Percentiles rank a stretch among this genome's conserved stretches.
Evolutionary conservation across 2,888 invertebrate genomes (phyloP).

Genomic region (Petrophora chlorosata): DNA sequence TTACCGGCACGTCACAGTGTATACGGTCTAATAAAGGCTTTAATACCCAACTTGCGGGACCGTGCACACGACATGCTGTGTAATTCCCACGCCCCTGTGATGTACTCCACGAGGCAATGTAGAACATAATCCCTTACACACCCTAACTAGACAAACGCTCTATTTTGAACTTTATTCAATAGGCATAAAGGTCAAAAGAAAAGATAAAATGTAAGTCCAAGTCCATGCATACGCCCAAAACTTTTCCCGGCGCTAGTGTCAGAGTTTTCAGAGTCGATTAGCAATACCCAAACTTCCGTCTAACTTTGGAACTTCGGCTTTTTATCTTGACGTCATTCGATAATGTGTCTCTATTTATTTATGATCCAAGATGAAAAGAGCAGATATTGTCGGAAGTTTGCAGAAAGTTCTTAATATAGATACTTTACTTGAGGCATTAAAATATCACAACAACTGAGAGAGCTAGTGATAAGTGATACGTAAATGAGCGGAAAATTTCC

Average conservation of each 20-base stretch:
- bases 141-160: background rate
- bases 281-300: conserved; percentile 12
- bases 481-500: conserved; percentile 6
- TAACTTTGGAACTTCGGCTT: conserved; percentile 8
- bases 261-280: conserved; percentile 21
- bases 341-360: conserved; percentile 19
- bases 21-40: conserved; percentile 38
- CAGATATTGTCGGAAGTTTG: conserved; percentile 10
- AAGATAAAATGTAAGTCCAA: no score
- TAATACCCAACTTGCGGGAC: conserved; percentile 34
- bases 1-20: conserved; percentile 32
- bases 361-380: conserved; percentile 9
- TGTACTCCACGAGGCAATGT: conserved; percentile 25
- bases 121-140: conserved; percentile 9
- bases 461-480: background rate
- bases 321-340: conserved; percentile 17
- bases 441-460: background rate
- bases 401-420: no score
- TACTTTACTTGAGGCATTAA: no score
- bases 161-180: conserved; percentile 21
- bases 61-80: conserved; percentile 34
- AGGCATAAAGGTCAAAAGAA: conserved; percentile 10
- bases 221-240: conserved; percentile 1
- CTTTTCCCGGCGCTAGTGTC: conserved; percentile 4
- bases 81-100: conserved; percentile 37